phyloP scores from a whole-genome alignment of 1,140 invertebrate species.

The Pseudomyrmex flavicornis region DNA sequence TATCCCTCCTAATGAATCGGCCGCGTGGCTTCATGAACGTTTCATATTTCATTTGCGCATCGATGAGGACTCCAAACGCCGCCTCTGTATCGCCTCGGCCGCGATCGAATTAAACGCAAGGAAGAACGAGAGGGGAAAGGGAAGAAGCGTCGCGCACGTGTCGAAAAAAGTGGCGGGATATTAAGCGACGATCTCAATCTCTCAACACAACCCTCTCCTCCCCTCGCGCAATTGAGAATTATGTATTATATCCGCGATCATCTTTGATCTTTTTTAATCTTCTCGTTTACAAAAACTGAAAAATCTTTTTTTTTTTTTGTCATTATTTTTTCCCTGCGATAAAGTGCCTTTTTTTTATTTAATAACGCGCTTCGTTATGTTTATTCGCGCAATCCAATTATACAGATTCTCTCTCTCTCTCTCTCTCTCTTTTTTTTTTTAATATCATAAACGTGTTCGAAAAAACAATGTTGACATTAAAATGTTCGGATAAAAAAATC shows the following conservation, averaged over 20 bases:
- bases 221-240: not conserved
- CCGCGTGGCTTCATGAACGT: constrained; percentile 28
- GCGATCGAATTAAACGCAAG: constrained; percentile 10
- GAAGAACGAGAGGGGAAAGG: not conserved
- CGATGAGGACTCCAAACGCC: not conserved
- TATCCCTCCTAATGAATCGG: constrained; percentile 65
- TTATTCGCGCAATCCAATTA: not conserved
- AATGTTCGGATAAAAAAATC: not conserved
- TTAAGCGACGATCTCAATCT: not conserved
- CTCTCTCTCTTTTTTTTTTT: not conserved
- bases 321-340: not conserved
- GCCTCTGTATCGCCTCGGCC: not conserved
- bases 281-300: not conserved
- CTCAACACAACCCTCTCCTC: not conserved
- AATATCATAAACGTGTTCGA: not conserved
- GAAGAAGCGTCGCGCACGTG: not conserved
- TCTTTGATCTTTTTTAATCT: too few relatives aligned
- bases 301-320: not conserved
- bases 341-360: not conserved
- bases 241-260: not conserved
- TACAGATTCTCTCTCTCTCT: too few relatives aligned
- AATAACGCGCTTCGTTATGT: not conserved
- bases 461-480: not conserved
- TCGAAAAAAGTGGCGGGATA: constrained; percentile 12
- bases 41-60: constrained; percentile 62